phyloP scores from a whole-genome alignment of 2,797 vertebrate genomes.

The Bryconaethiops microstoma region DNA sequence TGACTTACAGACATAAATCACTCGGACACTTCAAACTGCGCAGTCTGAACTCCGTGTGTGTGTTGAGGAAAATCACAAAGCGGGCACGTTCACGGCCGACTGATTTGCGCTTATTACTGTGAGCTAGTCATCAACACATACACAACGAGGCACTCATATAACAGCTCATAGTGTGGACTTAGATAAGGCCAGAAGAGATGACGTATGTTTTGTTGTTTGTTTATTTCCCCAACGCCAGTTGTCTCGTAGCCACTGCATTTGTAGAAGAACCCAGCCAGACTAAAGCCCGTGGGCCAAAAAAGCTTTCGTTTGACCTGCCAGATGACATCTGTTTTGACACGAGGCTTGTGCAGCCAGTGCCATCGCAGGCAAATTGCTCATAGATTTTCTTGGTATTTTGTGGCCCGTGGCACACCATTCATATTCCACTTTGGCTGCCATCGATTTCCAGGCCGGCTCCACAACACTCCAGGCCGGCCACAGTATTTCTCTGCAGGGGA shows the following conservation, averaged over 20 bases:
- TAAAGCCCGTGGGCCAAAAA: constrained; percentile 2
- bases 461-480: constrained; percentile 25
- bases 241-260: constrained; percentile 1
- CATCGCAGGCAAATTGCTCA: constrained; percentile 27
- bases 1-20: constrained; percentile 45
- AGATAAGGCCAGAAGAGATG: background rate
- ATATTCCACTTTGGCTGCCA: constrained; percentile 45
- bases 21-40: constrained; percentile 44
- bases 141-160: constrained; percentile 12
- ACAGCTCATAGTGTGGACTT: background rate
- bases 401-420: constrained; percentile 38
- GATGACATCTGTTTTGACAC: constrained; percentile 42
- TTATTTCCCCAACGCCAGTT: background rate
- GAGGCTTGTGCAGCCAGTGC: constrained; percentile 20
- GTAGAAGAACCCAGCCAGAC: background rate
- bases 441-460: constrained; percentile 33
- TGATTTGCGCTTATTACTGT: constrained; percentile 28
- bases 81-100: constrained; percentile 18
- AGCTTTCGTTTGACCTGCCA: constrained; percentile 34
- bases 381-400: constrained; percentile 43
- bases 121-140: constrained; percentile 12
- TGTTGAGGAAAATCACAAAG: constrained; percentile 41
- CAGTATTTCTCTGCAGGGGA: constrained; percentile 13
- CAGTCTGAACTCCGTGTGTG: constrained; percentile 26
- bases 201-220: background rate